Evolutionary conservation across 2,113 vertebrate species (phyloP), one percentile per base, ranked within the genome.

Genomic region (Machaerirhynchus nigripectus): DNA sequence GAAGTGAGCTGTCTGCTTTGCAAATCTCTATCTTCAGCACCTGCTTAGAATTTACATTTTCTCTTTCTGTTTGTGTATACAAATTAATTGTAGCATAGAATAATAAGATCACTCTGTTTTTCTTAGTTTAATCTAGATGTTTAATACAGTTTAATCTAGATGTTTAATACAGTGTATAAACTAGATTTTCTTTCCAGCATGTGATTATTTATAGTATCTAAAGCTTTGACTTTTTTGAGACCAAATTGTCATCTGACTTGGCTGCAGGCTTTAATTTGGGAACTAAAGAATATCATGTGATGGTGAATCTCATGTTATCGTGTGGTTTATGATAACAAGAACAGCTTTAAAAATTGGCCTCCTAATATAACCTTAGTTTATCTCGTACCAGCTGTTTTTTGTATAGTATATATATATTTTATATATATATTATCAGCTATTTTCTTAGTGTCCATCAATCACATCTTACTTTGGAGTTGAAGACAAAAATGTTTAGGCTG

Each of bases 1-100:
- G 83, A 95, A 89, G 64, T 92, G 93, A 89, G 67, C 81, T 90
- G 64, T 93, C 74, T 94, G 75, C 94, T 96, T 65, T 84, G 59
- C 73, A 70, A 93, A 89, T 42, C 60, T 73, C 56, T 91, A 13
- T 95, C 87, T 90, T 93, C 42, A 93, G 55, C 86, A 90, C 27
- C 40, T 96, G 56, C 59, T 59, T 87, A 75, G 76, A 91, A 73
- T 84, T 92, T 93, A 89, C 71, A 75, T 71, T 82, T 69, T 95
- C 37, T 92, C 1, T 81, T 93, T 89, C n/a, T 90, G 75, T 35
- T 86, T 94, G 24, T 84, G 18, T 82, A 61, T 68, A 64, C 79
- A 81, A 89, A 89, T 82, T 55, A 39, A 23, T 23, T 35, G 65
- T 79, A 85, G 56, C 60, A 65, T 82, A 94, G 88, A 88, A 73